These are phyloP conservation scores for Pelobates fuscus DNA, from an alignment of 2,113 vertebrate genomes.

Conservation along the genomic window DNA sequence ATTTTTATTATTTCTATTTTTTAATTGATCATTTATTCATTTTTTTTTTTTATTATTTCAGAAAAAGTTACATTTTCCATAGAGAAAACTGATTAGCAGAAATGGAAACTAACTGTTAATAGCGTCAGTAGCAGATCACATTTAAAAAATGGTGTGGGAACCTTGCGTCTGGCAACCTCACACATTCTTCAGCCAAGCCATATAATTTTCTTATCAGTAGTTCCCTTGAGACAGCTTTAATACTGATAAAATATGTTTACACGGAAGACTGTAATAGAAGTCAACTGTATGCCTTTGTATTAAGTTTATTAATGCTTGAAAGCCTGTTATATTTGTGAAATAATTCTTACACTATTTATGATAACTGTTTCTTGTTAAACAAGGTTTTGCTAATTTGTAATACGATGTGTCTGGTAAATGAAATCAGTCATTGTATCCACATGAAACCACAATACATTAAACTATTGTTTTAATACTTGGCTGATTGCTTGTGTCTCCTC, in stretches of 20 bases:
- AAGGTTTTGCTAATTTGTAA: background rate
- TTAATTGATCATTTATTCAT: too few species aligned
- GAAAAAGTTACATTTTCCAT: background rate
- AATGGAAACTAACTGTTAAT: background rate
- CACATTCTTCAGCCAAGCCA: slow-evolving; percentile 42
- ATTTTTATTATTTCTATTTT: too few species aligned
- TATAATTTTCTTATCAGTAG: slow-evolving; percentile 64
- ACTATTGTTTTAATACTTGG: too few species aligned
- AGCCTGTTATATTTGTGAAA: slow-evolving; percentile 57
- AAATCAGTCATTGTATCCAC: background rate
- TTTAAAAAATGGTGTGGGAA: slow-evolving; percentile 26
- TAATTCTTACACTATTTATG: slow-evolving; percentile 20
- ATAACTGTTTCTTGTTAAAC: background rate
- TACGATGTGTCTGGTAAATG: background rate
- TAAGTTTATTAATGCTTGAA: slow-evolving; percentile 58
- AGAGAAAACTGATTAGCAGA: background rate
- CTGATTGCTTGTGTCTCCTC: too few species aligned
- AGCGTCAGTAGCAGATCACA: background rate
- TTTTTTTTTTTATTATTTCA: too few species aligned
- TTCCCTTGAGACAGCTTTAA: slow-evolving; percentile 59
- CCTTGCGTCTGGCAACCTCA: slow-evolving; percentile 52
- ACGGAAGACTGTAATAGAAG: background rate
- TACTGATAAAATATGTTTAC: slow-evolving; percentile 57
- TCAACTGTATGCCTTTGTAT: slow-evolving; percentile 55
- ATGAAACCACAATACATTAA: too few species aligned